A percentile compares a stretch with the other conserved stretches of the same genome.
These are phyloP conservation scores for Melipona quadrifasciata DNA, from an alignment of 1,140 invertebrate species.

Conservation along the genomic window DNA sequence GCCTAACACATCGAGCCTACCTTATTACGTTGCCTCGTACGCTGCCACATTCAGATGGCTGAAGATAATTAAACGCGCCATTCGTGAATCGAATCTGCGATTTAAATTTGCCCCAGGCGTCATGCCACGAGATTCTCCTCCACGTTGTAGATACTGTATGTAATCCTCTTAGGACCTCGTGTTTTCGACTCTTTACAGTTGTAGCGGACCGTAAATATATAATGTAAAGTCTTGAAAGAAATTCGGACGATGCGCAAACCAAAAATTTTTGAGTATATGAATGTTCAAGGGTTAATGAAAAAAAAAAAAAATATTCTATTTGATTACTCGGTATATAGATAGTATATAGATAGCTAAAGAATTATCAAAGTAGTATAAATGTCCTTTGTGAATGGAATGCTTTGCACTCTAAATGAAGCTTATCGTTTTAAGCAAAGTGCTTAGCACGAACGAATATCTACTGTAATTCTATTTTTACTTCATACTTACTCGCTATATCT, in stretches of 20 bases:
- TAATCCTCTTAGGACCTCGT: background rate
- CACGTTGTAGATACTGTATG: too few relatives aligned
- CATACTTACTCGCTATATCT: background rate
- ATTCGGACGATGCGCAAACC: background rate
- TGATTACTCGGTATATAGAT: background rate
- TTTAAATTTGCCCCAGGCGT: conserved; percentile 4
- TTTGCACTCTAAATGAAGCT: background rate
- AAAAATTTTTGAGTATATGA: too few relatives aligned
- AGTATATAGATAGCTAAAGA: background rate
- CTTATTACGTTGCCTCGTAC: background rate
- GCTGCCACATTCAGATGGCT: background rate
- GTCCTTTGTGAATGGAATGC: background rate
- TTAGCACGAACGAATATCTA: background rate
- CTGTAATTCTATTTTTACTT: too few relatives aligned
- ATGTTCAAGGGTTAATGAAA: too few relatives aligned
- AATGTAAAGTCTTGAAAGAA: background rate
- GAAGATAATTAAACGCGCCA: conserved; percentile 24
- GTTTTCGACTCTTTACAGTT: background rate
- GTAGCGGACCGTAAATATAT: background rate
- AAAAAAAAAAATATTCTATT: too few relatives aligned
- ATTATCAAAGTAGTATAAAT: background rate
- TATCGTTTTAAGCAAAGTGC: background rate
- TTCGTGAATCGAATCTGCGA: conserved; percentile 1
- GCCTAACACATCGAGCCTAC: background rate
- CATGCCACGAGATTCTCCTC: background rate